Evolutionary conservation across 1,140 invertebrate genomes (phyloP), one percentile per base, ranked within the genome.

Genomic region (Nixonia krombeini): DNA sequence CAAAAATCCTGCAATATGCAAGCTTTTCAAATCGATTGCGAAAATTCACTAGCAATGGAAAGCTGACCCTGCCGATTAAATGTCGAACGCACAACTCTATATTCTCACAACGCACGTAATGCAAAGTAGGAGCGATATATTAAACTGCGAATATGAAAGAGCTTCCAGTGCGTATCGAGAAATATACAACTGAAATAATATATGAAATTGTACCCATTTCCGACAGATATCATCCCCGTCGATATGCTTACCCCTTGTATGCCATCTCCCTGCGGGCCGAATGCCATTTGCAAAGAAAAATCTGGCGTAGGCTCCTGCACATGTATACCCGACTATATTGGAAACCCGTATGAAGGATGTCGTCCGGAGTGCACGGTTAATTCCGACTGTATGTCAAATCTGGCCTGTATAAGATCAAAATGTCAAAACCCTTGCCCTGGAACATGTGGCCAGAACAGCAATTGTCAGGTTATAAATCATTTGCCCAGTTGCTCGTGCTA

Each of bases 341-440:
- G 87, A 38, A 70, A 87, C 49, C 86, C 87, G 2, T 86, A 85
- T 41, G 74, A 82, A 64, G 76, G 80, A 37, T 87, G 86, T 71
- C 62, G 79, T 61, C 86, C 86, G 6, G 83, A 87, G 69, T 88
- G 86, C 56, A 62, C 79, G 13, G 64, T 84, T 12, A 85, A 88
- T 67, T 79, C 81, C 2, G 87, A 88, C 58, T 89, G 87, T 70
- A 75, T 80, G 4, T 70, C 79, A 7, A 78, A 81, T 46, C 70
- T 81, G 33, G 83, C 86, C 21, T 89, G 88, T 68, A 79, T 87
- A 2, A 81, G 80, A 51, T 78, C 81, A 29, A 87, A 88, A 72
- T 89, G 87, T 56, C 74, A 72, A 69, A 77, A 88, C 70, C 87
- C 87, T n/a, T 89, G 88, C 57, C 79, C 83, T 37, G 86, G 86